Base-by-base conservation (phyloP, 1,140 invertebrate genomes). In the Drosophila lowei region DNA sequence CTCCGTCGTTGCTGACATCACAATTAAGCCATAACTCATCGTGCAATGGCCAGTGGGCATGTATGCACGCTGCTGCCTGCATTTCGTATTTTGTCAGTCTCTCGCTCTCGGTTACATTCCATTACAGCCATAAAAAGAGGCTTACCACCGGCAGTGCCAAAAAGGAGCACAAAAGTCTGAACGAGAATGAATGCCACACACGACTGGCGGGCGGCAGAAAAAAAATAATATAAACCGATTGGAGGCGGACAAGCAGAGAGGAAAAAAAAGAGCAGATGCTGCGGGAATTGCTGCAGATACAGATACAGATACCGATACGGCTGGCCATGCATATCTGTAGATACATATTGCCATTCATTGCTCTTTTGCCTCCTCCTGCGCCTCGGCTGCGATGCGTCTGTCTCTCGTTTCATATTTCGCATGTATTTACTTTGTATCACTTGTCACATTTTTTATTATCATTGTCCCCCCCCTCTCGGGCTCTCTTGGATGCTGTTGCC, bases 381-480 rank as follows among this genome's bases (percentile, higher is more conserved):
- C 8, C 9, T 43, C 13, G 53, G 34, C n/a, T 23, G 55, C 16
- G 23, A 6, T 58, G 60, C 52, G 54, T 30, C 23, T 25, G 57
- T 49, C 46, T 43, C 66, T 72, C 64, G 72, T 61, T 86, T 86
- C 77, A 77, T 61, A 88, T 88, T 88, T 88, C 83, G 78, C 83
- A 79, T 88, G 78, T 88, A 88, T 88, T 83, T 88, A 88, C 83
- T 88, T 88, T 88, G 83, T 88, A 88, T 88, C 83, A 88, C 83
- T 88, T 88, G 83, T 88, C 83, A 88, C 83, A 74, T 85, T 80
- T 85, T 86, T 85, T 81, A 86, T 86, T 77, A 72, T 77, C 55
- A 74, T 59, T 77, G 72, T 58, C 23, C 5, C 23, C 61, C 23
- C 5, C 23, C 23, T 4, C 5, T 25, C 13, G 9, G 18, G 18